Evolutionary conservation across 2,113 vertebrate species (phyloP), one percentile per base, ranked within the genome.

Genomic region (Ameiurus melas): DNA sequence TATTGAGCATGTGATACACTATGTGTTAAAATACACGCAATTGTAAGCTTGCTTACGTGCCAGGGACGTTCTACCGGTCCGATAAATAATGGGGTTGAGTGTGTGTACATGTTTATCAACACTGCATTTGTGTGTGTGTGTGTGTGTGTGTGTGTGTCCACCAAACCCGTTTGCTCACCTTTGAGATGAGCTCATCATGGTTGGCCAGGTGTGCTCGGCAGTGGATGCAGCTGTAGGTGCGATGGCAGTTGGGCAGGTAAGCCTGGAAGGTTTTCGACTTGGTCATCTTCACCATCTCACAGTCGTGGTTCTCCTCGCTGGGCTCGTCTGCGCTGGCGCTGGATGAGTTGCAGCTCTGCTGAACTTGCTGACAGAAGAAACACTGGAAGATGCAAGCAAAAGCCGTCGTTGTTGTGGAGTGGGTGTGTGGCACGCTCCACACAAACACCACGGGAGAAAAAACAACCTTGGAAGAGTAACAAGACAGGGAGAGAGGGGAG

Each of bases 251-350:
- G 0, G 98, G 98, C 96, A 99, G 96, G 91, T 99, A 99, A 70
- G 98, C 98, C 96, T 99, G 98, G 96, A 99, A 99, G 83, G 98
- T 99, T 94, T 97, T 99, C 33, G 98, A 99, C 93, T 98, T 99
- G 93, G 98, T 99, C 98, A 99, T 98, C 94, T 98, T 99, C 94
- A 99, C 98, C 98, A 98, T 99, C 94, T 98, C 98, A 93, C 96
- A 95, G 85, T 95, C 96, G 92, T 93, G 89, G 90, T 93, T 92
- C 92, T 97, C 96, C 92, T 96, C 96, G 91, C 95, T 96, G 95
- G 93, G 93, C 96, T 97, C 90, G 62, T 91, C 97, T 85, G 96
- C 96, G 96, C 97, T 96, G 96, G 96, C 94, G 88, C 97, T 95
- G 93, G 96, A 96, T 89, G 96, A 95, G 94, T 93, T 95, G 95